Conservation (phyloP, 1,140 invertebrate genomes). For the Drosophila ficusphila region DNA sequence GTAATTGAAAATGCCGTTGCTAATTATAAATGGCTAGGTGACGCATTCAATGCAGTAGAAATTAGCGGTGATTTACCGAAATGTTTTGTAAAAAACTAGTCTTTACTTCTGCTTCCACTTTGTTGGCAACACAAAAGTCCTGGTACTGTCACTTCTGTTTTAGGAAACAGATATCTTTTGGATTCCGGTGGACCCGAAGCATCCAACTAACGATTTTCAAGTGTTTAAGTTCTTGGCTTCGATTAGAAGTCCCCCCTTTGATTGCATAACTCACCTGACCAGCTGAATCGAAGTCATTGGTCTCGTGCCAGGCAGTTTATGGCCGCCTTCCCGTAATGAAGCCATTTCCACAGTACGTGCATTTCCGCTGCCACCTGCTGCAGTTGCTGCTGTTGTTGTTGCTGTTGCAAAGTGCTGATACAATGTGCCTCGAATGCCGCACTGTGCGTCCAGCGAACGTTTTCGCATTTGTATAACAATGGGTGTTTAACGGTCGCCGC, state of each 20-base stretch:
- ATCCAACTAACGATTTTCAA: neutral
- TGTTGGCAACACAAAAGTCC: neutral
- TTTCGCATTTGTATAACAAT: slow-evolving; percentile 34
- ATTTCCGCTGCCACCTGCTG: slow-evolving; percentile 57
- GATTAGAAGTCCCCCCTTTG: neutral
- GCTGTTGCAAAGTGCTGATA: neutral
- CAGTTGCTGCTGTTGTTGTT: too few relatives aligned
- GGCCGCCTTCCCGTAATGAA: slow-evolving; percentile 33
- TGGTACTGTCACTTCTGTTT: too few relatives aligned
- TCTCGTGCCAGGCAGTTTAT: slow-evolving; percentile 9
- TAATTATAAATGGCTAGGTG: slow-evolving; percentile 62
- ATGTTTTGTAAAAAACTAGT: neutral
- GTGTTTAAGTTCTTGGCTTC: neutral
- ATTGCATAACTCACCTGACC: slow-evolving; percentile 21
- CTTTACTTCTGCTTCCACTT: neutral
- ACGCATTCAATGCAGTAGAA: slow-evolving; percentile 21
- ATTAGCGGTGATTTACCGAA: slow-evolving; percentile 2
- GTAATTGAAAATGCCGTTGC: slow-evolving; percentile 66
- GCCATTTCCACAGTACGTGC: slow-evolving; percentile 44
- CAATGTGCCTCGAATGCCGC: slow-evolving; percentile 10
- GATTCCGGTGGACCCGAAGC: neutral
- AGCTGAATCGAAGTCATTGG: neutral
- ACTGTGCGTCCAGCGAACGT: neutral
- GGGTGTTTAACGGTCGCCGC: slow-evolving; percentile 54
- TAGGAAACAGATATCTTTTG: too few relatives aligned